Conservation (phyloP, 92 coral and sea anemone species). For the Isaurus tuberculatus region DNA sequence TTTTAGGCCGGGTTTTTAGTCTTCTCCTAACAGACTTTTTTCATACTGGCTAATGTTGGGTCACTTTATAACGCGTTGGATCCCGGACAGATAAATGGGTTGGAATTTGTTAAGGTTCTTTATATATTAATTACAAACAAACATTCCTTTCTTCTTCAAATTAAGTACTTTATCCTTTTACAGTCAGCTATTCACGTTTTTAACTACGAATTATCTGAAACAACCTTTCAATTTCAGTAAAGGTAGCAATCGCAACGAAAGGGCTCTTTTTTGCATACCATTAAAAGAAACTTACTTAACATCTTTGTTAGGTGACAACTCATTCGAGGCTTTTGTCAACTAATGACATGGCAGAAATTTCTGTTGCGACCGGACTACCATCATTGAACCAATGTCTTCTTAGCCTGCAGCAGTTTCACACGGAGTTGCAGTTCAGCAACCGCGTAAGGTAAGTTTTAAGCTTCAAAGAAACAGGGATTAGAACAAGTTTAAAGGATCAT, state of each 20-base stretch:
- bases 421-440: conserved; percentile 77
- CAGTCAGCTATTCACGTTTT: no score
- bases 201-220: no score
- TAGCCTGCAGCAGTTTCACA: conserved; percentile 81
- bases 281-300: not conserved
- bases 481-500: not conserved
- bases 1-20: no score
- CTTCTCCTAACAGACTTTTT: no score
- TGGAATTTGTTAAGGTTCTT: no score
- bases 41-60: no score
- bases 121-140: no score
- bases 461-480: not conserved
- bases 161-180: no score
- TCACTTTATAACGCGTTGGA: no score
- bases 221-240: no score
- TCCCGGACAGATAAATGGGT: no score
- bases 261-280: not conserved
- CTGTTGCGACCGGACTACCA: conserved; percentile 40
- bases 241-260: not conserved
- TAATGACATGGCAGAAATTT: conserved; percentile 63
- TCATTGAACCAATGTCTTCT: conserved; percentile 41
- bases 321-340: conserved; percentile 78
- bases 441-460: conserved; percentile 44
- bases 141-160: no score
- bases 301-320: conserved; percentile 71